These are phyloP conservation scores for Myotis yumanensis DNA, from an alignment of 2,113 vertebrate genomes.

Conservation along the genomic window DNA sequence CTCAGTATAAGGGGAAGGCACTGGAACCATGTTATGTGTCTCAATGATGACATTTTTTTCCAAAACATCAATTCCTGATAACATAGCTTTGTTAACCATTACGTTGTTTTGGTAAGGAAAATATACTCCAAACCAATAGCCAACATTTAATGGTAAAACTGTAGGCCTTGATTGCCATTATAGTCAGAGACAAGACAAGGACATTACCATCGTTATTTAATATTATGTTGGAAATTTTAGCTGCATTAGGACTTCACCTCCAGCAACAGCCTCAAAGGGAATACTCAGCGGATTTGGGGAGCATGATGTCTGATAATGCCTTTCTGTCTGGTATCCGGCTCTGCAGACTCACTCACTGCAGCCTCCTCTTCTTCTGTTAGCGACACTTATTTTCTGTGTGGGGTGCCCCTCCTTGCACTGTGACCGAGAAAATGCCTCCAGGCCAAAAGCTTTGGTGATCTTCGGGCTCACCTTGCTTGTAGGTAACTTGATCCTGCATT, in stretches of 20 bases:
- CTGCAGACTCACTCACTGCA: not conserved
- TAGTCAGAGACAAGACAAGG: not conserved
- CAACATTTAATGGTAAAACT: not conserved
- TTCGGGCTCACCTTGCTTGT: not conserved
- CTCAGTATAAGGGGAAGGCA: not conserved
- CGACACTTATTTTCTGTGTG: not conserved
- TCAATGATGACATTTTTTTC: not conserved
- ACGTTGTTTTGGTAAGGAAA: constrained; percentile 15
- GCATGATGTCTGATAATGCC: not conserved
- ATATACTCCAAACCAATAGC: not conserved
- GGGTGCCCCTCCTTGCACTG: not conserved
- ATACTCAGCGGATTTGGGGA: too few relatives aligned
- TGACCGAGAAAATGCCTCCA: not conserved
- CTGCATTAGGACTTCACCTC: not conserved
- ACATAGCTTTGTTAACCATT: not conserved
- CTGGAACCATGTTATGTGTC: not conserved
- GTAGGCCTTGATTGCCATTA: not conserved
- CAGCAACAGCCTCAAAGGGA: not conserved
- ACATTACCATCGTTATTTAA: not conserved
- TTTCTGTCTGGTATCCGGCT: not conserved
- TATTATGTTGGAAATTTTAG: not conserved
- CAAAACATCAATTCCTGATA: not conserved
- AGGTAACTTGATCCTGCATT: not conserved
- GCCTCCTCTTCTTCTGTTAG: not conserved
- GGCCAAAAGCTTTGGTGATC: not conserved